Conservation (phyloP, 2,888 invertebrate species). For the Hypolimnas misippus region DNA sequence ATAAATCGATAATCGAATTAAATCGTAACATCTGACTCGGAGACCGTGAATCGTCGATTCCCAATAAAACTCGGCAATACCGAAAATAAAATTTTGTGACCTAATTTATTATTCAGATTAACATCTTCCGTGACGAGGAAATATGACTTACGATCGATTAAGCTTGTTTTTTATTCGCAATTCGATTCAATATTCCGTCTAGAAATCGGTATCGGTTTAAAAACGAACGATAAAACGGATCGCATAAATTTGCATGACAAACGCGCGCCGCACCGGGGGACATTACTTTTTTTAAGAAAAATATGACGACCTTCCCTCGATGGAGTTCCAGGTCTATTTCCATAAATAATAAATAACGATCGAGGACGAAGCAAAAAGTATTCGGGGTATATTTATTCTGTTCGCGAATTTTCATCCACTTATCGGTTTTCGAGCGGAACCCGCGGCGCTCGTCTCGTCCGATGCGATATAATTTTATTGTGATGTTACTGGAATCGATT, state of each 20-base stretch:
- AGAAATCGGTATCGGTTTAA: slow-evolving; percentile 78
- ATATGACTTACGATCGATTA: slow-evolving; percentile 60
- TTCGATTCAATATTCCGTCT: slow-evolving; percentile 73
- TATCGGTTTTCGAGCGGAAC: slow-evolving; percentile 60
- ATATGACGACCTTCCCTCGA: slow-evolving; percentile 78
- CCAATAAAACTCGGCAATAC: slow-evolving; percentile 17
- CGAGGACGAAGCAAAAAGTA: slow-evolving; percentile 74
- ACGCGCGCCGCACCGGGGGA: slow-evolving; percentile 67
- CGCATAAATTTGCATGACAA: slow-evolving; percentile 82
- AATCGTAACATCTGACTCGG: neutral
- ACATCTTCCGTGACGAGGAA: slow-evolving; percentile 63
- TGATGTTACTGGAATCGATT: slow-evolving; percentile 51
- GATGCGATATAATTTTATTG: slow-evolving; percentile 44
- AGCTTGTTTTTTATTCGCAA: slow-evolving; percentile 63
- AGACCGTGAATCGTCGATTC: neutral
- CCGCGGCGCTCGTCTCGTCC: slow-evolving; percentile 34
- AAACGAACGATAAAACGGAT: slow-evolving; percentile 75
- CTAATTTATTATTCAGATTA: slow-evolving; percentile 58
- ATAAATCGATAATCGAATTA: neutral
- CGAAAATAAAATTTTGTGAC: slow-evolving; percentile 31
- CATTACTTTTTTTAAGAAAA: slow-evolving; percentile 81
- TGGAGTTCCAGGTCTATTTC: slow-evolving; percentile 80
- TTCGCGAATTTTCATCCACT: slow-evolving; percentile 77
- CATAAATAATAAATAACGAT: slow-evolving; percentile 83
- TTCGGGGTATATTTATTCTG: slow-evolving; percentile 74